Percentiles rank a stretch among this genome's conserved stretches.
phyloP scores from a whole-genome alignment of 2,113 vertebrate species.

The Psettodes erumei region DNA sequence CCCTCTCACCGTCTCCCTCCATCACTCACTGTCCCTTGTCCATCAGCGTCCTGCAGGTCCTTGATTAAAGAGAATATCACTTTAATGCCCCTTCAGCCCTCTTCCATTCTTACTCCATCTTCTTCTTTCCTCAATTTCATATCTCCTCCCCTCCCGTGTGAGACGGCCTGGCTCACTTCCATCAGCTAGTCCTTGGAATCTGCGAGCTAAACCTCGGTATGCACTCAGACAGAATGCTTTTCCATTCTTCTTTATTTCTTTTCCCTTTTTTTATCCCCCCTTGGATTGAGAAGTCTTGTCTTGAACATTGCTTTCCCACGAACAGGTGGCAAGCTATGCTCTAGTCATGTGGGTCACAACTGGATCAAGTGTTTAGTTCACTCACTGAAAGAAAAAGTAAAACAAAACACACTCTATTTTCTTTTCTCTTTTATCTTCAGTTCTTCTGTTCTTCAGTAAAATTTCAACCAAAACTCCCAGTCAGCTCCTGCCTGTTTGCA shows the following conservation, averaged over 20 bases:
- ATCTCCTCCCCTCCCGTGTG: constrained; percentile 61
- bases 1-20: constrained; percentile 48
- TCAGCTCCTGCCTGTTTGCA: constrained; percentile 52
- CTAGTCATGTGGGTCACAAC: constrained; percentile 23
- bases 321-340: constrained; percentile 56
- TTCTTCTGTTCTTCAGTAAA: constrained; percentile 48
- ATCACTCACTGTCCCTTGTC: constrained; percentile 76
- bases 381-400: constrained; percentile 23
- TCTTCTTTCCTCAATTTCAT: constrained; percentile 67
- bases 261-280: constrained; percentile 51
- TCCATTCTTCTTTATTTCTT: constrained; percentile 59
- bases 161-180: constrained; percentile 66
- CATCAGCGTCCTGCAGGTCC: constrained; percentile 66
- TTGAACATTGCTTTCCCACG: constrained; percentile 60
- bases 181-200: constrained; percentile 70
- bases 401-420: constrained; percentile 20
- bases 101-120: constrained; percentile 68
- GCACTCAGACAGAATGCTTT: constrained; percentile 70
- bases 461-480: constrained; percentile 48
- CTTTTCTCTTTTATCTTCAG: constrained; percentile 43
- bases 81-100: constrained; percentile 51
- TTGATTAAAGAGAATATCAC: constrained; percentile 69
- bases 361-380: constrained; percentile 29
- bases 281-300: constrained; percentile 52
- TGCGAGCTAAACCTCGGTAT: constrained; percentile 60